These are phyloP conservation scores for Geococcyx californianus DNA, from an alignment of 2,113 vertebrate species.

Conservation along the genomic window DNA sequence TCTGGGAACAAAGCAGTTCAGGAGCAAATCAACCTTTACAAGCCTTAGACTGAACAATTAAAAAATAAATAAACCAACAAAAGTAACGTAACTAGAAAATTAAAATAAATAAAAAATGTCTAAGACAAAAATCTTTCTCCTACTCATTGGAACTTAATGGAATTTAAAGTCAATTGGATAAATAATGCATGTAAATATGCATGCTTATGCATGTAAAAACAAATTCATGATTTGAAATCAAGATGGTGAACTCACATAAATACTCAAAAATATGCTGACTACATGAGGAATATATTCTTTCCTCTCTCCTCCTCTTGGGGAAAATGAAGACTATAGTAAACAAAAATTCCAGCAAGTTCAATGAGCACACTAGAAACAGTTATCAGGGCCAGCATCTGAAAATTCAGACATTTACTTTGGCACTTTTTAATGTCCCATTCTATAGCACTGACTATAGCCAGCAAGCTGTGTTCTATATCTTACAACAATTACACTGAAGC, in stretches of 20 bases:
- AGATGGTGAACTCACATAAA: constrained; percentile 80
- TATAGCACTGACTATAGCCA: constrained; percentile 50
- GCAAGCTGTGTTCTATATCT: constrained; percentile 61
- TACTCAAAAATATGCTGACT: constrained; percentile 74
- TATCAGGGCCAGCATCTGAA: constrained; percentile 57
- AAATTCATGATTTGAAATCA: constrained; percentile 83
- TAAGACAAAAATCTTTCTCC: constrained; percentile 73
- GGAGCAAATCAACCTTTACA: constrained; percentile 90
- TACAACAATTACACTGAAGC: constrained; percentile 62
- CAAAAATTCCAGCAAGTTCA: constrained; percentile 77
- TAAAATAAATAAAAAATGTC: constrained; percentile 75
- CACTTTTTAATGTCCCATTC: constrained; percentile 58
- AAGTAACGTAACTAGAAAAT: constrained; percentile 82
- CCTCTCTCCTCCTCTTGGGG: constrained; percentile 62
- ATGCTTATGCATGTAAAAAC: constrained; percentile 84
- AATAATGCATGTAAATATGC: constrained; percentile 81
- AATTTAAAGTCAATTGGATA: constrained; percentile 78
- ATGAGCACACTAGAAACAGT: constrained; percentile 69
- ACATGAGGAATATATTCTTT: constrained; percentile 73
- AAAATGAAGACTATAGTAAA: constrained; percentile 71
- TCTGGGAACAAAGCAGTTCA: constrained; percentile 93
- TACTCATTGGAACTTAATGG: constrained; percentile 82
- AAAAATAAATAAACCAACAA: constrained; percentile 80
- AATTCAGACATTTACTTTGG: constrained; percentile 67
- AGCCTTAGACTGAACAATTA: constrained; percentile 82